Base-by-base conservation (phyloP, 2,888 invertebrate species). In the Stenodera caucasica region DNA sequence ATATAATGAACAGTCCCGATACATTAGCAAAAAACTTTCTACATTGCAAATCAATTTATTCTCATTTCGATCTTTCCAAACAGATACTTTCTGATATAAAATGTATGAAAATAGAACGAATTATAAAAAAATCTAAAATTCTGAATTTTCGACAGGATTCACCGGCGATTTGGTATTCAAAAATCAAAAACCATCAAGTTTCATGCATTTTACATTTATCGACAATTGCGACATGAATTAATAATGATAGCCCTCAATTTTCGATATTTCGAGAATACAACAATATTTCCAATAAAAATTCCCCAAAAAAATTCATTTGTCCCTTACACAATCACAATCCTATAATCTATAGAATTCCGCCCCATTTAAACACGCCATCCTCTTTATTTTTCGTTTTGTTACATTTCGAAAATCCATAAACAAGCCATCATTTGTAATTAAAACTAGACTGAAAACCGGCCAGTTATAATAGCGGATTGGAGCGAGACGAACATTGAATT, bases 391-490 rank as follows among this genome's bases (percentile, higher is more conserved):
- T 26, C 26, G n/a, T n/a, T n/a, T n/a, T n/a, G n/a, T n/a, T n/a
- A n/a, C n/a, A n/a, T n/a, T n/a, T n/a, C n/a, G n/a, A n/a, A n/a
- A n/a, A n/a, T 26, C 49, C 51, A 63, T 63, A 63, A 63, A 63
- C 63, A 63, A 63, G 63, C 62, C 62, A 59, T 63, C 62, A 59
- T 63, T 60, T 45, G 59, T 45, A 45, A 23, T 45, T 45, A 45
- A 45, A 45, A 12, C 12, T 12, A 7, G 30, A n/a, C 18, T 9
- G 8, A 15, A 18, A 40, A 45, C 21, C 18, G 45, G 21, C 21
- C 23, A 23, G 12, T 45, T 4, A 45, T 45, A 45, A 12, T n/a
- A 23, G 23, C 9, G 8, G 40, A 15, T 9, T 15, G 18, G 7
- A 45, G 11, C 26, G 12, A 45, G 45, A 45, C 23, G 6, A 11